phyloP scores from a whole-genome alignment of 2,113 vertebrate genomes.

The Mesocricetus auratus region DNA sequence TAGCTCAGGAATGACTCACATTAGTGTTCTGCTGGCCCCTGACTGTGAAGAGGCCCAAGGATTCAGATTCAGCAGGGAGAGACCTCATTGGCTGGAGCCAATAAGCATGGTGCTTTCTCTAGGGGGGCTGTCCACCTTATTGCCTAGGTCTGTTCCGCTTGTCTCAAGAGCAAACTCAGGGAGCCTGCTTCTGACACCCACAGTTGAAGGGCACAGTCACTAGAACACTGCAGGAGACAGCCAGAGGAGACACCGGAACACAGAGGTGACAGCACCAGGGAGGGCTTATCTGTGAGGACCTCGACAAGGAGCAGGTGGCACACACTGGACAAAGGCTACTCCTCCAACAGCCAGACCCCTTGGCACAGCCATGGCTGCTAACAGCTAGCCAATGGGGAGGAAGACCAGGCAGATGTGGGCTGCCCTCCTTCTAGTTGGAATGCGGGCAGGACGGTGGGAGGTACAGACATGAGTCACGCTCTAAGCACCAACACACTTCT shows the following conservation, averaged over 20 bases:
- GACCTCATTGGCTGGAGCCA: not conserved
- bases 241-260: not conserved
- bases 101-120: not conserved
- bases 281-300: not conserved
- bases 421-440: not conserved
- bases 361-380: not conserved
- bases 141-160: accelerated
- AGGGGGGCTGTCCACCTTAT: accelerated
- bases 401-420: no score
- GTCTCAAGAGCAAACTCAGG: not conserved
- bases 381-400: not conserved
- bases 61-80: not conserved
- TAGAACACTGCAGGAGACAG: not conserved
- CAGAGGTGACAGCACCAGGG: not conserved
- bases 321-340: not conserved
- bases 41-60: not conserved
- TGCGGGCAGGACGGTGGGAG: accelerated
- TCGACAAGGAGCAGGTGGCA: not conserved
- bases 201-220: not conserved
- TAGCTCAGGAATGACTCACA: not conserved
- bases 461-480: not conserved
- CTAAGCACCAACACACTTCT: not conserved
- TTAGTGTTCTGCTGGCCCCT: not conserved
- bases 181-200: not conserved
- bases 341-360: not conserved